phyloP scores from a whole-genome alignment of 1,140 invertebrate species.

The Archegozetes longisetosus region DNA sequence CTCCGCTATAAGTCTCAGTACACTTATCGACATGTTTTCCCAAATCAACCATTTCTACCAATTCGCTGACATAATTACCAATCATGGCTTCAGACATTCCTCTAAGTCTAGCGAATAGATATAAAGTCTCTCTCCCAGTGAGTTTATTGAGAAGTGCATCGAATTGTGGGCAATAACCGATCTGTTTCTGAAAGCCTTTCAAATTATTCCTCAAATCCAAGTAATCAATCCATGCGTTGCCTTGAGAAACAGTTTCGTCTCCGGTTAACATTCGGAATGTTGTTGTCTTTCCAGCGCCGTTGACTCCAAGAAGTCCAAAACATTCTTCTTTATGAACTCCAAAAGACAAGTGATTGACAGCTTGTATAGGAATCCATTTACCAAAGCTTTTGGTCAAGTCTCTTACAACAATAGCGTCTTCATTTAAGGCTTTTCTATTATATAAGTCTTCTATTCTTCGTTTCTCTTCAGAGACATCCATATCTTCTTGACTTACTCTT shows the following conservation, averaged over 20 bases:
- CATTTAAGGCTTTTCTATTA: neutral
- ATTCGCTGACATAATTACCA: slow-evolving; percentile 22
- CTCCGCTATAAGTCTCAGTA: slow-evolving; percentile 31
- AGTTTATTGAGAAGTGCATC: slow-evolving; percentile 63
- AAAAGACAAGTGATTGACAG: slow-evolving; percentile 21
- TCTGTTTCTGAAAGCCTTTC: slow-evolving; percentile 24
- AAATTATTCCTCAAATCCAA: slow-evolving; percentile 37
- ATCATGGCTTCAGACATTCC: slow-evolving; percentile 34
- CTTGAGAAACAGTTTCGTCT: slow-evolving; percentile 26
- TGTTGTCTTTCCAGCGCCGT: slow-evolving; percentile 30
- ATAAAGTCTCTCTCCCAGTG: slow-evolving; percentile 57
- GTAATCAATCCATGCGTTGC: slow-evolving; percentile 23
- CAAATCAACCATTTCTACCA: slow-evolving; percentile 23
- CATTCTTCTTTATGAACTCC: slow-evolving; percentile 30
- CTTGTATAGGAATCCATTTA: slow-evolving; percentile 19
- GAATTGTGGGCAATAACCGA: slow-evolving; percentile 42
- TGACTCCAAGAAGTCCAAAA: slow-evolving; percentile 35
- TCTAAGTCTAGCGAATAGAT: slow-evolving; percentile 54
- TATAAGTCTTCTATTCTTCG: neutral
- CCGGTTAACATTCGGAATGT: slow-evolving; percentile 29
- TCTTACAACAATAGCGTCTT: slow-evolving; percentile 18
- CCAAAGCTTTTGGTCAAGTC: slow-evolving; percentile 20
- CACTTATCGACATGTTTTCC: slow-evolving; percentile 19
- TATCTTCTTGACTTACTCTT: neutral
- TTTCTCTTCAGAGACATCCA: slow-evolving; percentile 10